Evolutionary conservation across 2,113 vertebrate species (phyloP), one percentile per base, ranked within the genome.

Genomic region (Alligator sinensis): DNA sequence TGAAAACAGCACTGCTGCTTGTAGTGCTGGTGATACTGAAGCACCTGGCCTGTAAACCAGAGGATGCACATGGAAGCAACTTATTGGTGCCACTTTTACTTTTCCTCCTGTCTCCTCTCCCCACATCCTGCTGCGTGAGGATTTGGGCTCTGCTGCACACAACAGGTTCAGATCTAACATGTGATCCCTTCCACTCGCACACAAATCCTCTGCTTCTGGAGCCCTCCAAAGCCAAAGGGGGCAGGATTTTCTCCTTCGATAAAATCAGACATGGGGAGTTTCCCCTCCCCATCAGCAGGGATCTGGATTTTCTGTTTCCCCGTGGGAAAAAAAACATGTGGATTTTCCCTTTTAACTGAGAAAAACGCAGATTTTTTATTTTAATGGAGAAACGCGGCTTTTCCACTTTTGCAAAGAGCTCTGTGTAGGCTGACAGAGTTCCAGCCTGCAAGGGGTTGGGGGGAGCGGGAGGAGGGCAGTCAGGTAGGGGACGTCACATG

Each of bases 191-290:
- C 68, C 57, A 47, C 93, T 82, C 77, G 47, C 75, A 89, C 66
- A 90, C 28, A 17, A 1, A 30, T 79, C 78, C 79, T 90, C 38
- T 0, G 0, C 63, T 79, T 85, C 74, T 89, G 57, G 86, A 12
- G 79, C 57, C 16, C 57, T 54, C 19, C 74, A 60, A 85, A 91
- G 89, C 22, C 86, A 64, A 94, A 79, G 30, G 60, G 30, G 86
- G 80, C 24, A 47, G 6, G 76, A 88, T 34, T 57, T 77, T 90
- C 58, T 63, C 76, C 27, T 76, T 63, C 72, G 81, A 80, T 28
- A 30, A 68, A 27, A 47, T 68, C 30, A 82, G 13, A 47, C 62
- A 17, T 2, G 54, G 16, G 6, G 54, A 68, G 68, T 76, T 78
- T 78, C 74, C 47, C 47, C 47, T 47, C 9, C 47, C 9, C 47